A percentile compares a stretch with the other conserved stretches of the same genome.
phyloP scores from a whole-genome alignment of 2,888 invertebrate species.

The Erannis defoliaria region DNA sequence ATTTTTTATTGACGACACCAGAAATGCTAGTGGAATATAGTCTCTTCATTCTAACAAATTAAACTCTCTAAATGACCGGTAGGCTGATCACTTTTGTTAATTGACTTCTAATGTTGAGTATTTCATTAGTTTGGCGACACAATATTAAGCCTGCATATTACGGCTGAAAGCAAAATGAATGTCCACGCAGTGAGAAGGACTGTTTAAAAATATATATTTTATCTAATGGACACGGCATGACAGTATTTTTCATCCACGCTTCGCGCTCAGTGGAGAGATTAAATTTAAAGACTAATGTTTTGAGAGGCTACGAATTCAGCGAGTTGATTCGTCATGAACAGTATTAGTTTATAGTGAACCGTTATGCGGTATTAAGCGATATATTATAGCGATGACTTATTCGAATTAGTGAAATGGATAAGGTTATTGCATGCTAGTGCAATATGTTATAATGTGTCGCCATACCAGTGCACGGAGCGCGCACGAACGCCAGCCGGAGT shows the following conservation, averaged over 20 bases:
- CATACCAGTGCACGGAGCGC: slow-evolving; percentile 61
- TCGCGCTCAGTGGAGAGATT: slow-evolving; percentile 70
- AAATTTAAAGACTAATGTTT: slow-evolving; percentile 76
- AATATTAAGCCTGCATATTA: no score
- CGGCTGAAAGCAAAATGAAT: slow-evolving; percentile 47
- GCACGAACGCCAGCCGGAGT: slow-evolving; percentile 63
- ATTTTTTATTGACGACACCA: slow-evolving; percentile 86
- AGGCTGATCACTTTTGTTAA: slow-evolving; percentile 31
- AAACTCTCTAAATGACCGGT: slow-evolving; percentile 44
- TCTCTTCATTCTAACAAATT: slow-evolving; percentile 59
- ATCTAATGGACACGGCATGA: slow-evolving; percentile 77
- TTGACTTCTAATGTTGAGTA: slow-evolving; percentile 32
- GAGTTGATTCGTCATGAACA: slow-evolving; percentile 38
- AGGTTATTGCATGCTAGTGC: slow-evolving; percentile 18
- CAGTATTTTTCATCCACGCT: slow-evolving; percentile 73
- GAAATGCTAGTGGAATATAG: slow-evolving; percentile 74
- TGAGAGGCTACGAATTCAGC: slow-evolving; percentile 69
- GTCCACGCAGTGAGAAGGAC: slow-evolving; percentile 62
- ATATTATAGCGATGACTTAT: slow-evolving; percentile 20
- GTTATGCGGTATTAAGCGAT: slow-evolving; percentile 5
- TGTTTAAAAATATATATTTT: slow-evolving; percentile 77
- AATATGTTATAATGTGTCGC: slow-evolving; percentile 61
- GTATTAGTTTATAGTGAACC: slow-evolving; percentile 25
- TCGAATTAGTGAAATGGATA: slow-evolving; percentile 24
- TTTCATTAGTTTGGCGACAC: background rate